A percentile compares a stretch with the other conserved stretches of the same genome.
Conservation (phyloP, 1,140 invertebrate genomes). For the Diuraphis noxia region DNA sequence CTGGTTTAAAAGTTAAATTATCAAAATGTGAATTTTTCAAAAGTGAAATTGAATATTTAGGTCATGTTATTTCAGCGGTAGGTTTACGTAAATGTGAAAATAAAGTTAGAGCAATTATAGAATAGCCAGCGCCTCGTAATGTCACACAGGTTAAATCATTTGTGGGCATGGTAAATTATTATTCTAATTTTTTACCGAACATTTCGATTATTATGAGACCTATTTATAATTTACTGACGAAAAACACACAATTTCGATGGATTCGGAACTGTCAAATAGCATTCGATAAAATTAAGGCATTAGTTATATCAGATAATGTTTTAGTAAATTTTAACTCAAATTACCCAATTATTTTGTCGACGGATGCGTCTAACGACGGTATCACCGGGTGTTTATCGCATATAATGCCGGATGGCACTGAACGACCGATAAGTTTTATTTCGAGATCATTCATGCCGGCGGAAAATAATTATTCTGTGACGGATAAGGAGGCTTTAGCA, state of each 20-base stretch:
- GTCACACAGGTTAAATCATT: constrained; percentile 56
- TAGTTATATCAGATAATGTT: constrained; percentile 50
- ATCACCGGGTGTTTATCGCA: constrained; percentile 28
- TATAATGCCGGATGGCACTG: constrained; percentile 56
- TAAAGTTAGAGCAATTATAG: constrained; percentile 59
- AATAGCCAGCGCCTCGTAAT: constrained; percentile 58
- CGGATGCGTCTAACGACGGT: constrained; percentile 33
- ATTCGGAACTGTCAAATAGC: constrained; percentile 47
- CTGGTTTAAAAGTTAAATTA: no score
- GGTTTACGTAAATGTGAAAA: constrained; percentile 36
- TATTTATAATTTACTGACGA: constrained; percentile 32
- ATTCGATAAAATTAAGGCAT: constrained; percentile 53
- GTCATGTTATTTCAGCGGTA: not conserved
- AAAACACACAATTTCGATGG: constrained; percentile 38
- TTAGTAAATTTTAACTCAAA: constrained; percentile 56
- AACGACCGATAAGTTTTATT: constrained; percentile 62
- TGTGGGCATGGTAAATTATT: constrained; percentile 48
- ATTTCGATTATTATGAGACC: constrained; percentile 1
- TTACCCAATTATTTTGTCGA: constrained; percentile 29
- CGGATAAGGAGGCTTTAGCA: constrained; percentile 63
- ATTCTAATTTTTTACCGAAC: constrained; percentile 49
- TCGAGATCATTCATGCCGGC: constrained; percentile 59
- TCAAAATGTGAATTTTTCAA: no score
- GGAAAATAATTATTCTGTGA: constrained; percentile 61
- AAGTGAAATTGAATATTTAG: constrained; percentile 4